These are phyloP conservation scores for Tachina fera DNA, from an alignment of 2,888 invertebrate genomes.

Conservation along the genomic window DNA sequence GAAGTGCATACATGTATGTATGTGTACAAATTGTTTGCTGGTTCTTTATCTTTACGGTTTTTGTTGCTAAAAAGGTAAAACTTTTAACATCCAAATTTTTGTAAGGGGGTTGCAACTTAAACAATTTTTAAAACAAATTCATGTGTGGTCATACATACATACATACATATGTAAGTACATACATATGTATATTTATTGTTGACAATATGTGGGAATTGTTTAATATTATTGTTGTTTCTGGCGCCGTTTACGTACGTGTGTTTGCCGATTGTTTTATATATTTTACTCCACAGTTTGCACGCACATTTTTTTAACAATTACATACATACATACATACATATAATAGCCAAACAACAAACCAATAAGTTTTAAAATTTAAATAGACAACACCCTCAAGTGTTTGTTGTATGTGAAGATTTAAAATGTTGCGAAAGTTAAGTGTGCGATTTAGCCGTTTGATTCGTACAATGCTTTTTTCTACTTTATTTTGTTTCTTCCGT, in stretches of 20 bases:
- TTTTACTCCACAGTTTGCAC: background rate
- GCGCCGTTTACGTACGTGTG: background rate
- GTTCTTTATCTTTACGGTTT: background rate
- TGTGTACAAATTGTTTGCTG: constrained; percentile 4
- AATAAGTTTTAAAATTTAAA: constrained; percentile 18
- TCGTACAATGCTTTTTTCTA: background rate
- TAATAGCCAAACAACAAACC: background rate
- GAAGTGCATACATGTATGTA: background rate
- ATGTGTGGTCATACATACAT: too few relatives aligned
- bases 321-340: background rate
- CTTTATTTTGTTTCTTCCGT: constrained; percentile 3
- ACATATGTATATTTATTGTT: background rate
- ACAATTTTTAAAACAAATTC: background rate
- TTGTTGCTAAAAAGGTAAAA: constrained; percentile 1
- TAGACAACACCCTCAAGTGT: constrained; percentile 62
- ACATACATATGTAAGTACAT: too few relatives aligned
- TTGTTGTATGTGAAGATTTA: constrained; percentile 49
- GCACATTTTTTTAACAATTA: constrained; percentile 11
- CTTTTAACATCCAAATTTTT: constrained; percentile 16
- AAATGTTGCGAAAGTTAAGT: constrained; percentile 44
- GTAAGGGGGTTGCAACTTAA: background rate
- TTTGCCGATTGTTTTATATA: background rate
- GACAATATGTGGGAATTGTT: background rate
- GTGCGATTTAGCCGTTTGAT: constrained; percentile 28
- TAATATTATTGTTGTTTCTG: constrained; percentile 11